Evolutionary conservation across 2,888 invertebrate species (phyloP).

Genomic region (Melinaea marsaeus): DNA sequence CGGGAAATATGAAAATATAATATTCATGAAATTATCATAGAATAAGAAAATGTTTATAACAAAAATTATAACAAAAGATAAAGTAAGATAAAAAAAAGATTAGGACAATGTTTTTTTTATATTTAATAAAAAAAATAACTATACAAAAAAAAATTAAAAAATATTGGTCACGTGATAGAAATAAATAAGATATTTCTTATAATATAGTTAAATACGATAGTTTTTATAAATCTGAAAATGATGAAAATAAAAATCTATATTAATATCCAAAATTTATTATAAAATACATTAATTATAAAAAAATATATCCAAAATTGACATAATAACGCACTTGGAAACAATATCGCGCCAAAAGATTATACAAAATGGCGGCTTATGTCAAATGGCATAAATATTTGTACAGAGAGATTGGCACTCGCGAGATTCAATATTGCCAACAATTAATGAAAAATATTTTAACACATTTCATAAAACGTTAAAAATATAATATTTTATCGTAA

Average conservation of each 20-base stretch:
- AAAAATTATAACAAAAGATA: too few relatives aligned
- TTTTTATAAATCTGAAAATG: too few relatives aligned
- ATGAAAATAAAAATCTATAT: neutral
- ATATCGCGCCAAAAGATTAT: conserved; percentile 1
- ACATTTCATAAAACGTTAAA: neutral
- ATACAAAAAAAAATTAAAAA: too few relatives aligned
- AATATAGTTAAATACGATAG: too few relatives aligned
- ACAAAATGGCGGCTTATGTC: conserved; percentile 28
- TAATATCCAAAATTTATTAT: neutral
- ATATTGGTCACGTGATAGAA: too few relatives aligned
- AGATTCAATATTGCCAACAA: conserved; percentile 38
- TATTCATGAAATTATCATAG: too few relatives aligned
- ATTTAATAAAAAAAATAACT: too few relatives aligned
- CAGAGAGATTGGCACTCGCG: conserved; percentile 62
- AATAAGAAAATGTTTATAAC: too few relatives aligned
- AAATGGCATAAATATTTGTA: conserved; percentile 59
- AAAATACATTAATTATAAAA: conserved; percentile 1
- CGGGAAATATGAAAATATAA: too few relatives aligned
- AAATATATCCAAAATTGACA: neutral
- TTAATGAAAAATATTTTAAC: neutral
- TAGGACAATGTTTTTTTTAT: too few relatives aligned
- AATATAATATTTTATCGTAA: neutral
- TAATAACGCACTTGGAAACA: conserved; percentile 27
- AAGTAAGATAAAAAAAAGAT: too few relatives aligned
- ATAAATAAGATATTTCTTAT: too few relatives aligned